Evolutionary conservation across 2,888 invertebrate species (phyloP), one percentile per base, ranked within the genome.

Genomic region (Lithophane semibrunnea): DNA sequence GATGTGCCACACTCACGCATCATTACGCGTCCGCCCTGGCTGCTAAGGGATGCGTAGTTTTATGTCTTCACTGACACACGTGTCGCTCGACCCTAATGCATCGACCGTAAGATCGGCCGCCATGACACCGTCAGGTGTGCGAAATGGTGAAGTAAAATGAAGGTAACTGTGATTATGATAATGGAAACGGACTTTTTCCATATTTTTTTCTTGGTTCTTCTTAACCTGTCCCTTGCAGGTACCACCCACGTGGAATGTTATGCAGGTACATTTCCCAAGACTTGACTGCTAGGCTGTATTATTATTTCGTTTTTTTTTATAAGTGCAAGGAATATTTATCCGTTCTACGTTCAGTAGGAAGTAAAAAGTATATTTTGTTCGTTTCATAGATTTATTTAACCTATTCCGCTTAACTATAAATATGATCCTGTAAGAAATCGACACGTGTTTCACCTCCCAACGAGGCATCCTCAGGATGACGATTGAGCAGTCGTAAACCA

Each of bases 51-150:
- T 21, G 61, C 49, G 44, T 71, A 72, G 52, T 83, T 83, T 69
- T 86, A 86, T 58, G 72, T 86, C 83, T 86, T 82, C 78, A 66
- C 12, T 9, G 60, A 18, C 58, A 61, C 86, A 77, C 86, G 72
- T 83, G 83, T 64, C 44, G 8, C 21, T 24, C 61, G 52, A 58
- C 65, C 78, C 61, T 86, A 73, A 77, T 63, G 29, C 58, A 49
- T 61, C 52, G 72, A 77, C 56, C 71, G 77, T 61, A 37, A 13
- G 18, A 63, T 49, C 16, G 60, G 64, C 18, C 18, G 60, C 73
- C 54, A 56, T 72, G 56, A 56, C 37, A 70, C 42, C 13, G 42
- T 21, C 49, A 70, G 66, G 47, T 49, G 84, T 66, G 47, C 5
- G 18, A 29, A 54, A 80, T 64, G 61, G 42, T 44, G 56, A 16